phyloP scores from a whole-genome alignment of 2,888 invertebrate genomes.

The Odontomyia ornata region DNA sequence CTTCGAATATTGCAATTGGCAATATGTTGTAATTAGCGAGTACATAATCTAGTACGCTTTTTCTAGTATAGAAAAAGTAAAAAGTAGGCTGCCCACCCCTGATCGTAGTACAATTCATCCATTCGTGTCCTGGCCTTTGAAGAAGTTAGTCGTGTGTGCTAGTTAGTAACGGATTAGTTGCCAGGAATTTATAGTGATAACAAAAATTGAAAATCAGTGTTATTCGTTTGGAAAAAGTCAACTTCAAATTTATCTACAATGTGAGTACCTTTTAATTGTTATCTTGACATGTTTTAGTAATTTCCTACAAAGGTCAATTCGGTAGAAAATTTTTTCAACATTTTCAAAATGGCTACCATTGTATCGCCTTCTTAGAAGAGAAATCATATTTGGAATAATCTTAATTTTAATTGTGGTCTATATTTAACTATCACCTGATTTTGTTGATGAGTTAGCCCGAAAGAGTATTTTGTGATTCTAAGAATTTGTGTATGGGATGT shows the following conservation, averaged over 20 bases:
- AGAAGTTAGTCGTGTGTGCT: background rate
- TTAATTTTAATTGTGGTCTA: background rate
- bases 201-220: background rate
- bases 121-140: constrained; percentile 30
- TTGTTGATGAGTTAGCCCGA: too few relatives aligned
- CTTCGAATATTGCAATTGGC: too few relatives aligned
- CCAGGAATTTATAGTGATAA: background rate
- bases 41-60: constrained; percentile 15
- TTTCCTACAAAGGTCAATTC: too few relatives aligned
- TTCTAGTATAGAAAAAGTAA: background rate
- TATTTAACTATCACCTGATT: too few relatives aligned
- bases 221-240: background rate
- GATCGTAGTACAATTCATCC: background rate
- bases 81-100: background rate
- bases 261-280: constrained; percentile 3
- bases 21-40: too few relatives aligned
- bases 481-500: too few relatives aligned
- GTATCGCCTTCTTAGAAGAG: background rate
- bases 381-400: background rate
- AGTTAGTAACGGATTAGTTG: too few relatives aligned
- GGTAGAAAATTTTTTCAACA: background rate
- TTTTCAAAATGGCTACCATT: constrained; percentile 35
- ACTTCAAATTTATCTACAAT: background rate
- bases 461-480: too few relatives aligned
- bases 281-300: background rate